Evolutionary conservation across 2,888 invertebrate species (phyloP).

Genomic region (Ormyrus labotus): DNA sequence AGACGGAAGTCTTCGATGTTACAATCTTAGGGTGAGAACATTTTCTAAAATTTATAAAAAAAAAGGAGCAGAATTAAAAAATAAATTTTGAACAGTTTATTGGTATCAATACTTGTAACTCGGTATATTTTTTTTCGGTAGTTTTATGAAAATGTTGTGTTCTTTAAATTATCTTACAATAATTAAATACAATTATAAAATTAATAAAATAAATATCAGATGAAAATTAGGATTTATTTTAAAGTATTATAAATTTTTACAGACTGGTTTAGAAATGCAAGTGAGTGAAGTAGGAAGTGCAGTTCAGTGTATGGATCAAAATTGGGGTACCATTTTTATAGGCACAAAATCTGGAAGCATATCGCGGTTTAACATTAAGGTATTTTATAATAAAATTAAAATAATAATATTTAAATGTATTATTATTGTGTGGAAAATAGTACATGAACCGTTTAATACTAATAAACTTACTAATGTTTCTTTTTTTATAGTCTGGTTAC

Average conservation of each 20-base stretch:
- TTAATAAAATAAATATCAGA: not conserved
- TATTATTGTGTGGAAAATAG: not conserved
- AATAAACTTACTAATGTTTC: not conserved
- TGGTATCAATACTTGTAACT: not conserved
- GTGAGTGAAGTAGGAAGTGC: conserved; percentile 80
- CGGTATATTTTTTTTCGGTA: too few species aligned
- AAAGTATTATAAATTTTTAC: conserved; percentile 62
- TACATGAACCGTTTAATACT: too few species aligned
- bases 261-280: conserved; percentile 79
- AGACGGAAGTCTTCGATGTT: conserved; percentile 80
- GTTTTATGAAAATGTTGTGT: too few species aligned
- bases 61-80: not conserved
- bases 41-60: not conserved
- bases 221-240: not conserved
- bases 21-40: conserved; percentile 78
- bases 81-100: not conserved
- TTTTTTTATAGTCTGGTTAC: conserved; percentile 61
- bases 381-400: conserved; percentile 66
- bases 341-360: conserved; percentile 86
- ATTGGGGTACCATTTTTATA: conserved; percentile 84
- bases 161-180: too few species aligned
- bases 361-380: conserved; percentile 83
- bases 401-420: conserved; percentile 13
- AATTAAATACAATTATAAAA: too few species aligned
- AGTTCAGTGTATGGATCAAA: conserved; percentile 85